Conservation (phyloP, 2,888 invertebrate genomes). For the Caenorhabditis sp. region DNA sequence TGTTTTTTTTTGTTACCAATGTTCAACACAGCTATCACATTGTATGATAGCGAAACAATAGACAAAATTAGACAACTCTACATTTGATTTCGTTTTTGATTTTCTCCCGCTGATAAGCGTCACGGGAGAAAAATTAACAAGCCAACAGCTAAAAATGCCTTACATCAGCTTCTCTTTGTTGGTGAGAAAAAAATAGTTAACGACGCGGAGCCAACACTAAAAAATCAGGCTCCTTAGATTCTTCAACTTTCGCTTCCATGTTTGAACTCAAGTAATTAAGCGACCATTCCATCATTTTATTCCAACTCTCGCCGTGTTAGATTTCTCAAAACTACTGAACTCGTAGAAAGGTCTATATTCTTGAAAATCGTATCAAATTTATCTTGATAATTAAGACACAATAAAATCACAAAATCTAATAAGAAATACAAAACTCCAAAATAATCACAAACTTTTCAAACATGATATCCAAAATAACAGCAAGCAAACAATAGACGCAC, state of each 20-base stretch:
- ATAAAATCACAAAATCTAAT: not conserved
- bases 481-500: not conserved
- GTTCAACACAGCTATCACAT: constrained; percentile 10
- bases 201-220: not conserved
- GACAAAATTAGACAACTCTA: constrained; percentile 44
- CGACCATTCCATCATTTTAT: too few species aligned
- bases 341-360: too few species aligned
- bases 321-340: too few species aligned
- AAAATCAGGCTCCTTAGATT: not conserved
- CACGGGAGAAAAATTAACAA: constrained; percentile 39
- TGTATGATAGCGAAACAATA: constrained; percentile 41
- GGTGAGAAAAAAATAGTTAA: constrained; percentile 12
- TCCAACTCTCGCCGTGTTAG: too few species aligned
- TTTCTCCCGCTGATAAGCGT: constrained; percentile 44
- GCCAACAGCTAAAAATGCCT: constrained; percentile 23
- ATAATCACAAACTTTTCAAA: not conserved
- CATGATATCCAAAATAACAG: not conserved
- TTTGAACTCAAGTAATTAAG: not conserved
- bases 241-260: not conserved
- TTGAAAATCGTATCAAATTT: not conserved
- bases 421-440: not conserved
- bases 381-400: not conserved
- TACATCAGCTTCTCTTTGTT: constrained; percentile 30
- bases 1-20: constrained; percentile 16
- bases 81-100: constrained; percentile 52